phyloP scores from a whole-genome alignment of 2,888 invertebrate genomes.

The Epistrophe eligans region DNA sequence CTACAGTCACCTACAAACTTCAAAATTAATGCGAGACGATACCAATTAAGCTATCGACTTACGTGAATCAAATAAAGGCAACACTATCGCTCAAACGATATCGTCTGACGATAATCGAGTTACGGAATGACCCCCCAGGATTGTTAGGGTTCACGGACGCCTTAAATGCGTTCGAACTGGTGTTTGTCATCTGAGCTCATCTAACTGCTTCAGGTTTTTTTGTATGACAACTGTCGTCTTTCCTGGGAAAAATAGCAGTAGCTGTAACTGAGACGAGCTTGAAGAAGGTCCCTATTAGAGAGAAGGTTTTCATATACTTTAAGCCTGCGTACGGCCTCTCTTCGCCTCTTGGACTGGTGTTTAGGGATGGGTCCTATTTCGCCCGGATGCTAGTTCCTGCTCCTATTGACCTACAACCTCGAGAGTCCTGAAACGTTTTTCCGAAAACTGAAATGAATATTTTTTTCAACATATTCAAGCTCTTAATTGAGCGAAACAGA shows the following conservation, averaged over 20 bases:
- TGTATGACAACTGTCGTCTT: too few relatives aligned
- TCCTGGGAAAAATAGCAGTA: background rate
- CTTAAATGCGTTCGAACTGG: background rate
- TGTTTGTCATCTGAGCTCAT: background rate
- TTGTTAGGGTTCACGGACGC: background rate
- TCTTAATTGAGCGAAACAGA: too few relatives aligned
- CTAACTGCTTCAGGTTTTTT: background rate
- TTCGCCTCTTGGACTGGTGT: background rate
- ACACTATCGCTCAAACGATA: too few relatives aligned
- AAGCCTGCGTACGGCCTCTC: background rate
- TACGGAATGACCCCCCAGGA: too few relatives aligned
- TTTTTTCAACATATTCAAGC: too few relatives aligned
- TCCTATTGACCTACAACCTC: conserved; percentile 40
- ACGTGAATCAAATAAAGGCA: too few relatives aligned
- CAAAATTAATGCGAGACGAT: too few relatives aligned
- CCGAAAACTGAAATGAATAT: too few relatives aligned
- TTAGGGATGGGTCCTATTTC: conserved; percentile 5
- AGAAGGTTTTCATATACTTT: background rate
- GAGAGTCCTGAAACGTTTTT: conserved; percentile 29
- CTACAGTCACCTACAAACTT: too few relatives aligned
- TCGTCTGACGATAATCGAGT: too few relatives aligned
- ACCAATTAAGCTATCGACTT: too few relatives aligned
- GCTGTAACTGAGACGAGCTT: too few relatives aligned
- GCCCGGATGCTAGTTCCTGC: conserved; percentile 29
- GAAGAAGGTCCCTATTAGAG: background rate